A percentile compares a stretch with the other conserved stretches of the same genome.
Evolutionary conservation across 1,140 invertebrate species (phyloP).

Genomic region (Tetramorium alpestre): DNA sequence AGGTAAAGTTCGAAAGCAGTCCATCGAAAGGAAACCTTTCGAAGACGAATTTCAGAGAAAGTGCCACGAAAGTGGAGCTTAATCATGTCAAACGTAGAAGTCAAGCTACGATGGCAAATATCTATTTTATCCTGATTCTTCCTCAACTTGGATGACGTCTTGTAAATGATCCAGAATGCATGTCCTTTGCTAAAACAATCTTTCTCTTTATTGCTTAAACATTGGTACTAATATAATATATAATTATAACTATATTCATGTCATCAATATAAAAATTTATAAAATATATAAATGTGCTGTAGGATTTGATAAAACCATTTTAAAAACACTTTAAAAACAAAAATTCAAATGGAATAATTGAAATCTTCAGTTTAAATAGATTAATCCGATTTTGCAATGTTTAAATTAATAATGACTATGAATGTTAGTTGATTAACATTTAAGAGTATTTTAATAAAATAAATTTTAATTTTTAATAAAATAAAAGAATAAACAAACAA

Average conservation of each 20-base stretch:
- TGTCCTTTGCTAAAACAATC: background rate
- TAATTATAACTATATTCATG: background rate
- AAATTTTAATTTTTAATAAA: too few species aligned
- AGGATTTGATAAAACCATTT: background rate
- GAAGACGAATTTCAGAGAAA: constrained; percentile 75
- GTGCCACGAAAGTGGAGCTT: constrained; percentile 69
- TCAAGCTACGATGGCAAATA: constrained; percentile 60
- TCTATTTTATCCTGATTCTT: constrained; percentile 14
- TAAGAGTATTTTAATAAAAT: background rate
- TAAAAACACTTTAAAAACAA: background rate
- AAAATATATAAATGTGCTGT: background rate
- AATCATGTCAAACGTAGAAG: constrained; percentile 70
- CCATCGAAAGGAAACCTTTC: constrained; percentile 75
- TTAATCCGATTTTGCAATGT: background rate
- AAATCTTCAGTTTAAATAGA: background rate
- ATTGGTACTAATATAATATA: background rate
- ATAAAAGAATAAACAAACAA: too few species aligned
- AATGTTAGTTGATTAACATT: background rate
- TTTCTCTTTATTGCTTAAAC: background rate
- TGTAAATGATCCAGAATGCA: background rate
- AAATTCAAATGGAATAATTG: background rate
- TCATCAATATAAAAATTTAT: background rate
- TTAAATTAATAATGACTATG: background rate
- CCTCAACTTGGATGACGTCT: background rate
- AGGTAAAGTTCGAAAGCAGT: constrained; percentile 68